phyloP scores from a whole-genome alignment of 2,888 invertebrate species.

The Pelosia muscerda region DNA sequence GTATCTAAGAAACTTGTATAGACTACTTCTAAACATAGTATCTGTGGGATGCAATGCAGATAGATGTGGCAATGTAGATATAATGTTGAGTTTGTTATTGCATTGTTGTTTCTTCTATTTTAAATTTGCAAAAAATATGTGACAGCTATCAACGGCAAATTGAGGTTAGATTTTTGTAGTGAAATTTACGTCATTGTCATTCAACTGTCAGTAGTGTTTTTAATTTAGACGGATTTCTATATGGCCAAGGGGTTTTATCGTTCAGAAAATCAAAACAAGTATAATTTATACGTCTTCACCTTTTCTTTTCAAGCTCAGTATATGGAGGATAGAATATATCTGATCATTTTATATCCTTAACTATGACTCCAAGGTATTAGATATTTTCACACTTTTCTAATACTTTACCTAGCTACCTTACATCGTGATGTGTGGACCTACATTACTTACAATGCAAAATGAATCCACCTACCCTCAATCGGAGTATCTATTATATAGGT shows the following conservation, averaged over 20 bases:
- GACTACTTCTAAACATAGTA: constrained; percentile 69
- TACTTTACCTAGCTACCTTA: too few relatives aligned
- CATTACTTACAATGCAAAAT: too few relatives aligned
- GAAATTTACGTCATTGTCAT: neutral
- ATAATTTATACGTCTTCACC: too few relatives aligned
- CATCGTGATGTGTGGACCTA: too few relatives aligned
- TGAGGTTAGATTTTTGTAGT: constrained; percentile 26
- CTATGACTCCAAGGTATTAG: too few relatives aligned
- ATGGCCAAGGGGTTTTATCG: neutral
- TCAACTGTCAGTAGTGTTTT: constrained; percentile 1
- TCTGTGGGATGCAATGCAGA: constrained; percentile 26
- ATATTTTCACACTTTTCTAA: too few relatives aligned
- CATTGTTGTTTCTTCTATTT: constrained; percentile 28
- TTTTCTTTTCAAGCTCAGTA: too few relatives aligned
- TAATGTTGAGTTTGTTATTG: constrained; percentile 15
- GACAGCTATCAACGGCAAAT: constrained; percentile 17
- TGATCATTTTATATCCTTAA: too few relatives aligned
- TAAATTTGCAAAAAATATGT: constrained; percentile 11
- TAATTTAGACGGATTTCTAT: neutral
- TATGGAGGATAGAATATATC: too few relatives aligned
- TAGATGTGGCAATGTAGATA: constrained; percentile 6
- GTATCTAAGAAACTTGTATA: constrained; percentile 62
- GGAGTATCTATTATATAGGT: too few relatives aligned
- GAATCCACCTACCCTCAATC: too few relatives aligned
- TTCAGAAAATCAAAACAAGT: neutral